Conservation (phyloP, 2,113 vertebrate genomes). For the Carassius carassius region DNA sequence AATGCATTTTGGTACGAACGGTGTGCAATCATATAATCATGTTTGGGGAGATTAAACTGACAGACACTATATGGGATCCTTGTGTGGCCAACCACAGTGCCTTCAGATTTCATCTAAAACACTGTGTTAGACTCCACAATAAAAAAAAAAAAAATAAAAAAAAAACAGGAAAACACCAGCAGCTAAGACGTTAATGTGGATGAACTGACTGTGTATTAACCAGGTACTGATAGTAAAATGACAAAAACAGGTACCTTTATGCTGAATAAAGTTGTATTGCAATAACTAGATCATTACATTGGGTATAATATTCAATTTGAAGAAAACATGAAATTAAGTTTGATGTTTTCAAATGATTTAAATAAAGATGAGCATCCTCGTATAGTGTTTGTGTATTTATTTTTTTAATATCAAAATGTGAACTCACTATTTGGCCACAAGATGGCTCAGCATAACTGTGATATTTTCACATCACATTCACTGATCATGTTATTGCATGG, state of each 20-base stretch:
- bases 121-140: background rate
- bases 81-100: background rate
- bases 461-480: no score
- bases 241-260: background rate
- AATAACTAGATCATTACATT: background rate
- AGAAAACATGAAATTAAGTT: background rate
- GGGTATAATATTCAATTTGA: background rate
- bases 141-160: no score
- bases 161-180: background rate
- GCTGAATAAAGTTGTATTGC: background rate
- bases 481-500: no score
- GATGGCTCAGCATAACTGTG: background rate
- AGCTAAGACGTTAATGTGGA: background rate
- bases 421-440: background rate
- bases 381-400: background rate
- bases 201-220: background rate
- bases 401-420: background rate
- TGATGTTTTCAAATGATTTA: constrained; percentile 41
- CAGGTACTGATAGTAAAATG: background rate
- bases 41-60: background rate
- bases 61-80: background rate
- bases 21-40: constrained; percentile 5
- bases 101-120: background rate
- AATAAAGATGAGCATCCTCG: background rate
- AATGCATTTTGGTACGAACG: constrained; percentile 8